Evolutionary conservation across 2,113 vertebrate species (phyloP), one percentile per base, ranked within the genome.

Genomic region (Lamprologus callipterus): DNA sequence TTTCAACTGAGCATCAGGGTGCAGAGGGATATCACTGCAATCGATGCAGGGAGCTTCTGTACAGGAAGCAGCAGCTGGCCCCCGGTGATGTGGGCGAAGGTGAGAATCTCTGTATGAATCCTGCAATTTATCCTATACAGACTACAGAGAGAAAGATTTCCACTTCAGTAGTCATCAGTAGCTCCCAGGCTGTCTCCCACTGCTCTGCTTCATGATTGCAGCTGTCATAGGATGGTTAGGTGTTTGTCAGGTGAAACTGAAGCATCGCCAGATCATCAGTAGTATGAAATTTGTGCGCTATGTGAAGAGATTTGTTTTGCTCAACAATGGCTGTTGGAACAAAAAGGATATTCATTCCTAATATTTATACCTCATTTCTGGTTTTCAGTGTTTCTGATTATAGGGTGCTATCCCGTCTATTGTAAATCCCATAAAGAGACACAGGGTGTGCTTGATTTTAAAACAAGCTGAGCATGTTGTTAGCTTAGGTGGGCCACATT

Each of bases 91-190:
- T 91, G 83, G 88, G 85, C 83, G 84, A 88, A 93, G 91, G 91
- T 91, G 91, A 91, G 89, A 89, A 87, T 89, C 88, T 92, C 87
- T 58, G 81, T 87, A 35, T 82, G 88, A 94, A 91, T 92, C 88
- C 81, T 40, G 82, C 73, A 85, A 91, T 94, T 91, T 84, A 90
- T 91, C 91, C 84, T 82, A 40, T 31, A 33, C 85, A 28, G 65
- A 81, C 86, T 65, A 89, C 57, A 91, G 75, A 93, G 63, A 47
- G 65, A 88, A 85, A 49, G 86, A 54, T 88, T 95, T 93, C 89
- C 89, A 92, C 90, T 85, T 81, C 82, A 87, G 87, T 85, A 73
- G 85, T 82, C 37, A 85, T 92, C 87, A 83, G 55, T 75, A 81
- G 90, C 83, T 85, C 45, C 4, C 37, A 23, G 87, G 81, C 53